Conservation (phyloP, 2,113 vertebrate genomes). For the Salvelinus alpinus region DNA sequence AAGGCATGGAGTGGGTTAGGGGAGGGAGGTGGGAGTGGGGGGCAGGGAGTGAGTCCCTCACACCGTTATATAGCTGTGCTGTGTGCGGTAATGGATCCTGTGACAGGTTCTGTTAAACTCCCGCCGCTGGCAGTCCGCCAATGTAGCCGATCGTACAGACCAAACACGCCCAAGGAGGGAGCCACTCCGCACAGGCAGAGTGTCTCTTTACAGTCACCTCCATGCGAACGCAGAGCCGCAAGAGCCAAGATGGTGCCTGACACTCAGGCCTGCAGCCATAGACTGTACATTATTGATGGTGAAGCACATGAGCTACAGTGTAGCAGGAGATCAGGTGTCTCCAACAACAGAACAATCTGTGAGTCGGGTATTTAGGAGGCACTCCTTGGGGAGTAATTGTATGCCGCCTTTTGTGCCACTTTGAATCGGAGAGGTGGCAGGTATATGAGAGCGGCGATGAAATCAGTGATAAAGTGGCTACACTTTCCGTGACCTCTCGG, state of each 20-base stretch:
- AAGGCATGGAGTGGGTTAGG: no score
- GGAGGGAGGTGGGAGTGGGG: not conserved
- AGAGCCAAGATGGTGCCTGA: not conserved
- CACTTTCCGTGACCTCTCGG: constrained; percentile 8
- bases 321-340: constrained; percentile 30
- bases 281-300: constrained; percentile 40
- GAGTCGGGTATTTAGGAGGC: not conserved
- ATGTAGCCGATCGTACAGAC: not conserved
- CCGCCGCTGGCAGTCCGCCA: not conserved
- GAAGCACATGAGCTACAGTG: constrained; percentile 35
- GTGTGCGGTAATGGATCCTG: not conserved
- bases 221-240: no score
- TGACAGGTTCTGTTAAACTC: constrained; percentile 9
- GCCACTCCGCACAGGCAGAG: not conserved
- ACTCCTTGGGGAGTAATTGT: constrained; percentile 35
- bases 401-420: constrained; percentile 24
- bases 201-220: not conserved
- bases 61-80: not conserved
- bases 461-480: constrained; percentile 31
- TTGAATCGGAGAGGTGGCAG: constrained; percentile 35
- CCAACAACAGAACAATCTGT: not conserved
- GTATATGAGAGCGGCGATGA: constrained; percentile 35
- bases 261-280: not conserved
- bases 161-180: constrained; percentile 8
- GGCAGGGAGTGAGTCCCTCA: not conserved